phyloP scores from a whole-genome alignment of 2,797 vertebrate genomes.

The Oophaga sylvatica region DNA sequence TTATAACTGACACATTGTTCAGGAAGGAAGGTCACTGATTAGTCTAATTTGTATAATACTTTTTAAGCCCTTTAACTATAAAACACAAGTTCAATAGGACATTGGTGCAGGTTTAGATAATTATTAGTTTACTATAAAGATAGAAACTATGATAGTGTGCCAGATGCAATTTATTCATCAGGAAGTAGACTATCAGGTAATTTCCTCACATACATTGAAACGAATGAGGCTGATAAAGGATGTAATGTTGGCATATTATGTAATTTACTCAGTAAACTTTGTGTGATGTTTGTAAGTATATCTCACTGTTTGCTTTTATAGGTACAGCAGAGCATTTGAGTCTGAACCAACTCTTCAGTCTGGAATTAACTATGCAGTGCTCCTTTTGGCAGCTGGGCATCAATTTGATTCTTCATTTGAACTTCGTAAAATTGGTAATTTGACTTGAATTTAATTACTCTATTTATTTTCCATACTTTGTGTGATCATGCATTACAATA shows the following conservation, averaged over 20 bases:
- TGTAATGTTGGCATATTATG: not conserved
- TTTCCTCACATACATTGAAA: not conserved
- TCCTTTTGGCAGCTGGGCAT: conserved; percentile 92
- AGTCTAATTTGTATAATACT: no score
- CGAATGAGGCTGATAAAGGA: not conserved
- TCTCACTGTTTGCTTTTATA: conserved; percentile 69
- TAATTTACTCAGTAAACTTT: not conserved
- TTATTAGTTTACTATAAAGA: not conserved
- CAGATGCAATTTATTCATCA: not conserved
- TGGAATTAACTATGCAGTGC: conserved; percentile 96
- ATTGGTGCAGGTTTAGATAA: no score
- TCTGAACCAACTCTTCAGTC: conserved; percentile 96
- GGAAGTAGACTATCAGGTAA: not conserved
- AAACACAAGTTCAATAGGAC: no score
- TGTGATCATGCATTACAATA: not conserved
- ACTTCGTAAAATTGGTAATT: conserved; percentile 97
- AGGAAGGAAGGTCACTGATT: no score
- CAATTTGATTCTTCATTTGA: conserved; percentile 96
- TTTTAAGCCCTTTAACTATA: no score
- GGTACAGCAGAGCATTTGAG: conserved; percentile 96
- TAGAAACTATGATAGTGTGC: not conserved
- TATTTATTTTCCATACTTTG: not conserved
- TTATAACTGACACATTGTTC: no score
- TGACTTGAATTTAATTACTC: conserved; percentile 30
- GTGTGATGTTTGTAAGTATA: conserved; percentile 11